Conservation (phyloP, 2,888 invertebrate species). For the Cerastis rubricosa region DNA sequence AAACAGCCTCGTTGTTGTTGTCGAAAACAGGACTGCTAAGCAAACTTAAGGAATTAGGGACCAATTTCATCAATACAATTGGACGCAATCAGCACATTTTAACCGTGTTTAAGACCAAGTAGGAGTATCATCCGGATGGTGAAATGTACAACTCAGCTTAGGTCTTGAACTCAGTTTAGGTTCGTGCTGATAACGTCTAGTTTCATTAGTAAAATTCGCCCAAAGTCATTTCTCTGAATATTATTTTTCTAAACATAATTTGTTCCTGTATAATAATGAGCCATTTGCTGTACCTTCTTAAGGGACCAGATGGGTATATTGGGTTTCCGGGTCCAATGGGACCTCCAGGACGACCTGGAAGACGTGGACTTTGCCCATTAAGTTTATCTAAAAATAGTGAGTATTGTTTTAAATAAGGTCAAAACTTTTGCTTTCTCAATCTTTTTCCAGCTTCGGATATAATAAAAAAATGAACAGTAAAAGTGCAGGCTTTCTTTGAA, state of each 20-base stretch:
- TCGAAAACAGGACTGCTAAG: background rate
- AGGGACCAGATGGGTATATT: background rate
- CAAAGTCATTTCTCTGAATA: background rate
- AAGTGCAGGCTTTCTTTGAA: background rate
- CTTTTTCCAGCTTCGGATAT: too few species aligned
- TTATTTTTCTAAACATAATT: background rate
- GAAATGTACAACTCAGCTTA: background rate
- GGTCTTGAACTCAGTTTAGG: background rate
- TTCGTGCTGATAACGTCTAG: background rate
- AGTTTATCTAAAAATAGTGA: background rate
- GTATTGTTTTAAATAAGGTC: background rate
- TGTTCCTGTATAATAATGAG: background rate
- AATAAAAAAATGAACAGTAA: too few species aligned
- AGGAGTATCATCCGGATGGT: background rate
- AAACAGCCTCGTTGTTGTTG: background rate
- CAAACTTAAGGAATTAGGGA: background rate
- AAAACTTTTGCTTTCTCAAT: background rate
- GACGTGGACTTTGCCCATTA: slow-evolving; percentile 1
- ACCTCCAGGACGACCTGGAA: slow-evolving; percentile 22
- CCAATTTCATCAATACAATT: background rate
- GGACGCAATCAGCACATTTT: background rate
- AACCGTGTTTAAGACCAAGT: background rate
- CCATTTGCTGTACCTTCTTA: background rate
- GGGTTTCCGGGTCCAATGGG: slow-evolving; percentile 6
- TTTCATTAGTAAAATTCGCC: background rate